These are phyloP conservation scores for Syrmaticus mikado DNA, from an alignment of 2,113 vertebrate genomes.

Conservation along the genomic window DNA sequence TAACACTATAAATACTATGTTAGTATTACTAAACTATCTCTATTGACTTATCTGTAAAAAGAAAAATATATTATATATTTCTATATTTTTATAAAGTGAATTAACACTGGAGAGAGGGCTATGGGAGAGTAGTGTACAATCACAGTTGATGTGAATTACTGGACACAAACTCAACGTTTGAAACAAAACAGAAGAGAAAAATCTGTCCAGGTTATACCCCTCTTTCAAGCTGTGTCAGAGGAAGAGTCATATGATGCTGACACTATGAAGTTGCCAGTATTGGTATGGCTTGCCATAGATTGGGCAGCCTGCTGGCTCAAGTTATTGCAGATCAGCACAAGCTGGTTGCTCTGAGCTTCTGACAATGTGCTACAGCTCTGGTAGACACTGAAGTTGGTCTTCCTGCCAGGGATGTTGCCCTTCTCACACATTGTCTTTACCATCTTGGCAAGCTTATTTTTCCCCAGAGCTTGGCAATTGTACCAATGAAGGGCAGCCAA, in stretches of 20 bases:
- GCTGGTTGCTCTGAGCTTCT: slow-evolving; percentile 87
- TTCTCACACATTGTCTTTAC: slow-evolving; percentile 91
- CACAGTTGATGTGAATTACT: slow-evolving; percentile 48
- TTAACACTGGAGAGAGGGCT: slow-evolving; percentile 66
- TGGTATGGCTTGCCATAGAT: slow-evolving; percentile 80
- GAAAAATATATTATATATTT: slow-evolving; percentile 83
- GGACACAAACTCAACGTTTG: slow-evolving; percentile 10
- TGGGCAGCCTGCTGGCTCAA: slow-evolving; percentile 87
- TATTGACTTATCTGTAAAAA: slow-evolving; percentile 79
- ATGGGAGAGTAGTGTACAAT: slow-evolving; percentile 38
- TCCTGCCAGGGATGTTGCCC: slow-evolving; percentile 86
- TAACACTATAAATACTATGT: slow-evolving; percentile 81
- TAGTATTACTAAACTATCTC: slow-evolving; percentile 84
- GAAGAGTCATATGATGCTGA: slow-evolving; percentile 87
- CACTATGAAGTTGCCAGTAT: slow-evolving; percentile 82
- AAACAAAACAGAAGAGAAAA: not conserved
- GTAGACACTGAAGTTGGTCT: slow-evolving; percentile 89
- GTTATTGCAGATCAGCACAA: slow-evolving; percentile 87
- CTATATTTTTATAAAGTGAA: slow-evolving; percentile 80
- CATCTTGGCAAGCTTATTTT: slow-evolving; percentile 90
- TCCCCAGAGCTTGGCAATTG: slow-evolving; percentile 88
- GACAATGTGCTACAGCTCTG: slow-evolving; percentile 88
- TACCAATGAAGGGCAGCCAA: slow-evolving; percentile 87
- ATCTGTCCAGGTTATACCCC: not conserved
- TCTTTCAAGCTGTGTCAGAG: slow-evolving; percentile 80